phyloP scores from a whole-genome alignment of 2,888 invertebrate genomes.

The Villa cingulata region DNA sequence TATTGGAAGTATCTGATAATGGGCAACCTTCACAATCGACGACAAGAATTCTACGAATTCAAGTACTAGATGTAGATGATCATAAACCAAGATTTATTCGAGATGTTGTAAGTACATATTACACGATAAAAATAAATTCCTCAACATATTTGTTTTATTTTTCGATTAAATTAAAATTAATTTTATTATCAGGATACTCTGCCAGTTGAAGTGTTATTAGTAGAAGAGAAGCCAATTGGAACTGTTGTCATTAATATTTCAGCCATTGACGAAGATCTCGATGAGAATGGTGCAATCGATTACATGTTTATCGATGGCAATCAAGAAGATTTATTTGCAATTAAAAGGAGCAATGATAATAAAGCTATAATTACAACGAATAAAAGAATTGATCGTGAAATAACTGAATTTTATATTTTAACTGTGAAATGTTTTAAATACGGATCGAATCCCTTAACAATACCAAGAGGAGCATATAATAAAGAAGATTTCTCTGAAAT shows the following conservation, averaged over 20 bases:
- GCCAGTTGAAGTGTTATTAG: slow-evolving; percentile 46
- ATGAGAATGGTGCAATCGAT: slow-evolving; percentile 59
- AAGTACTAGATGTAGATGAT: slow-evolving; percentile 62
- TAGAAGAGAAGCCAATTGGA: slow-evolving; percentile 54
- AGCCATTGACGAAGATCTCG: slow-evolving; percentile 62
- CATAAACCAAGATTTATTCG: slow-evolving; percentile 60
- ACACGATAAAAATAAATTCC: too few species aligned
- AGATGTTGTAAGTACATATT: slow-evolving; percentile 41
- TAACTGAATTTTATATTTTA: slow-evolving; percentile 41
- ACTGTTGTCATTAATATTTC: slow-evolving; percentile 52
- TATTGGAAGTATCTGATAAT: slow-evolving; percentile 62
- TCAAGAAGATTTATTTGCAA: slow-evolving; percentile 46
- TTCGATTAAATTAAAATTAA: slow-evolving; percentile 4
- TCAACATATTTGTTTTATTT: neutral
- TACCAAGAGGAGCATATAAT: slow-evolving; percentile 45
- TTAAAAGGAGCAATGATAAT: slow-evolving; percentile 51
- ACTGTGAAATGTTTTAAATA: slow-evolving; percentile 58
- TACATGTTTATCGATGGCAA: slow-evolving; percentile 63
- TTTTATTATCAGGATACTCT: slow-evolving; percentile 42
- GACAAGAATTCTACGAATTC: slow-evolving; percentile 53
- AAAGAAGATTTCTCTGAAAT: slow-evolving; percentile 54
- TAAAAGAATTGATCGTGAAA: slow-evolving; percentile 53
- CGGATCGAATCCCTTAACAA: slow-evolving; percentile 32
- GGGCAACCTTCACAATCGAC: slow-evolving; percentile 65
- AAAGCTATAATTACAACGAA: slow-evolving; percentile 47